A percentile compares a stretch with the other conserved stretches of the same genome.
These are phyloP conservation scores for Papilio aristodemus DNA, from an alignment of 1,140 invertebrate species.

Conservation along the genomic window DNA sequence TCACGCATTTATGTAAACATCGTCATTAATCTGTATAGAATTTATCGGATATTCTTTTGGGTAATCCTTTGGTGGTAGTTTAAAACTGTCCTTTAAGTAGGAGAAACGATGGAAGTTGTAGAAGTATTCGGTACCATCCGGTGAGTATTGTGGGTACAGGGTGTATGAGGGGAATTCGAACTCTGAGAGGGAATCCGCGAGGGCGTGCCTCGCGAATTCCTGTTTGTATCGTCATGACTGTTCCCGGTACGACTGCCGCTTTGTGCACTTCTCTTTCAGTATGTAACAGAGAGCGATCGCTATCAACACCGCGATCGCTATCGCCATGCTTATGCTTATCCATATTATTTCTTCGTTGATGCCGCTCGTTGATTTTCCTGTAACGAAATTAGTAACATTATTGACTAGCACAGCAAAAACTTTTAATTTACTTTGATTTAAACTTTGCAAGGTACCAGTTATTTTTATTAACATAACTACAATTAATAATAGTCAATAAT, in stretches of 20 bases:
- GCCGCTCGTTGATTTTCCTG: slow-evolving; percentile 87
- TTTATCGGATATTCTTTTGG: slow-evolving; percentile 39
- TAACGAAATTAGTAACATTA: slow-evolving; percentile 35
- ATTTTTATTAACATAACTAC: too few species aligned
- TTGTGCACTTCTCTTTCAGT: slow-evolving; percentile 88
- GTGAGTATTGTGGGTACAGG: slow-evolving; percentile 72
- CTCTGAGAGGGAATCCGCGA: slow-evolving; percentile 66
- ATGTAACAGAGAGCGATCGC: slow-evolving; percentile 90
- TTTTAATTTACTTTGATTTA: too few species aligned
- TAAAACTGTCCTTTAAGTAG: slow-evolving; percentile 67
- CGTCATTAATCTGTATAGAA: slow-evolving; percentile 52
- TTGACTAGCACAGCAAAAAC: too few species aligned
- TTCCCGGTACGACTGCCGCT: slow-evolving; percentile 85
- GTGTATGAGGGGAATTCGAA: slow-evolving; percentile 67
- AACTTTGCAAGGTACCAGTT: too few species aligned
- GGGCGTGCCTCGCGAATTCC: slow-evolving; percentile 72
- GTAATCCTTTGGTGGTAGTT: slow-evolving; percentile 71
- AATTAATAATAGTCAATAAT: too few species aligned
- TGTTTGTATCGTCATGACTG: slow-evolving; percentile 84
- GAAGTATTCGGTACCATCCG: slow-evolving; percentile 72
- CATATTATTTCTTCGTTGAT: slow-evolving; percentile 93
- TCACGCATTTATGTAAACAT: slow-evolving; percentile 72
- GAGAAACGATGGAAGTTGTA: slow-evolving; percentile 76
- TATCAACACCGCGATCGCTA: slow-evolving; percentile 89
- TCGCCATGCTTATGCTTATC: slow-evolving; percentile 92